These are phyloP conservation scores for Amblyornis subalaris DNA, from an alignment of 2,113 vertebrate species.

Conservation along the genomic window DNA sequence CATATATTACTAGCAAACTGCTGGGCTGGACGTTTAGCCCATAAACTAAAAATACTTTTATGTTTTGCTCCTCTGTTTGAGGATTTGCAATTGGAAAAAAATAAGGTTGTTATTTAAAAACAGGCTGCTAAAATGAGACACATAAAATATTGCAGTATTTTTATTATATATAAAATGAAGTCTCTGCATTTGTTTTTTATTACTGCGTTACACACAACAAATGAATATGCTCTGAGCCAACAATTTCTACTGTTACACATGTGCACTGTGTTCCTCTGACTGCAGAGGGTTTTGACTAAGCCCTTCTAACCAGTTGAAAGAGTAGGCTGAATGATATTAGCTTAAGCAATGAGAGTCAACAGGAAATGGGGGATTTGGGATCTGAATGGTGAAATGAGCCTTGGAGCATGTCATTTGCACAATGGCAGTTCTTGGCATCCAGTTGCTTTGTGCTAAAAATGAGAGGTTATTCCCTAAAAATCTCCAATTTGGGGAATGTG, in stretches of 20 bases:
- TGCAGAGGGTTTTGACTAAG: constrained; percentile 33
- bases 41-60: constrained; percentile 59
- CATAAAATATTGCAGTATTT: constrained; percentile 64
- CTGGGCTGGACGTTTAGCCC: constrained; percentile 48
- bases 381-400: constrained; percentile 20
- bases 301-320: constrained; percentile 41
- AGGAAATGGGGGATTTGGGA: constrained; percentile 56
- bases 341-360: constrained; percentile 58
- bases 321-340: constrained; percentile 51
- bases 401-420: constrained; percentile 32
- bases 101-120: constrained; percentile 57
- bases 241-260: constrained; percentile 62
- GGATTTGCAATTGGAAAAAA: constrained; percentile 48
- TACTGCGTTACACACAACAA: constrained; percentile 63
- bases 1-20: constrained; percentile 40
- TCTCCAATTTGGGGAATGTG: constrained; percentile 20
- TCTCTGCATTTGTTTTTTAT: constrained; percentile 65
- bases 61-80: constrained; percentile 49
- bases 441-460: constrained; percentile 52
- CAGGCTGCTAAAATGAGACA: constrained; percentile 65
- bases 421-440: constrained; percentile 45
- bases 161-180: constrained; percentile 59
- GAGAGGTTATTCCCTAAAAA: constrained; percentile 10
- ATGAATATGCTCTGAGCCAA: constrained; percentile 54
- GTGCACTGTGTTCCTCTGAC: constrained; percentile 37